Evolutionary conservation across 2,888 invertebrate genomes (phyloP), one percentile per base, ranked within the genome.

Genomic region (Brassicogethes aeneus): DNA sequence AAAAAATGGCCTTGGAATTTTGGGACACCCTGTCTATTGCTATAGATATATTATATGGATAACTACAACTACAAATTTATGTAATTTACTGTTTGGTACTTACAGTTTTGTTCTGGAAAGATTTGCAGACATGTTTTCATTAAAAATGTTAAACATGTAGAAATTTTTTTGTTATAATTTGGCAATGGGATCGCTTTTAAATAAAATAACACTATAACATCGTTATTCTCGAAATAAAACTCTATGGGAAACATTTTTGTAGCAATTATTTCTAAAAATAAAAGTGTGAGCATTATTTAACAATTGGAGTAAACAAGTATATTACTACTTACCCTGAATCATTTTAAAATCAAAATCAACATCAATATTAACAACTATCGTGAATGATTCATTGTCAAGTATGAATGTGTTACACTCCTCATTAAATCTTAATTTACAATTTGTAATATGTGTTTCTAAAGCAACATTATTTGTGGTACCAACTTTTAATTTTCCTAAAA

Each of bases 381-480:
- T 23, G 23, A 7, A 10, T 23, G 5, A 5, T 23, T n/a, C n/a
- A n/a, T n/a, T n/a, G n/a, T n/a, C n/a, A n/a, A n/a, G n/a, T n/a
- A n/a, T n/a, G n/a, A n/a, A n/a, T n/a, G n/a, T n/a, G n/a, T n/a
- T n/a, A n/a, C n/a, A n/a, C n/a, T n/a, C n/a, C n/a, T n/a, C n/a
- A n/a, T n/a, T n/a, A n/a, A n/a, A n/a, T n/a, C n/a, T 23, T 23
- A 23, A 5, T 7, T 23, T 23, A 5, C 23, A 23, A 7, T 23
- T n/a, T n/a, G n/a, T n/a, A n/a, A n/a, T n/a, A n/a, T n/a, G n/a
- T n/a, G n/a, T n/a, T n/a, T n/a, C n/a, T n/a, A n/a, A n/a, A n/a
- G n/a, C n/a, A n/a, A n/a, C n/a, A n/a, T 57, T 56, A 29, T 51
- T 44, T n/a, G 59, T 60, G 16, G 40, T 48, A 3, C 66, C 65